Evolutionary conservation across 1,140 invertebrate genomes (phyloP), one percentile per base, ranked within the genome.

Genomic region (Monomorium pharaonis): DNA sequence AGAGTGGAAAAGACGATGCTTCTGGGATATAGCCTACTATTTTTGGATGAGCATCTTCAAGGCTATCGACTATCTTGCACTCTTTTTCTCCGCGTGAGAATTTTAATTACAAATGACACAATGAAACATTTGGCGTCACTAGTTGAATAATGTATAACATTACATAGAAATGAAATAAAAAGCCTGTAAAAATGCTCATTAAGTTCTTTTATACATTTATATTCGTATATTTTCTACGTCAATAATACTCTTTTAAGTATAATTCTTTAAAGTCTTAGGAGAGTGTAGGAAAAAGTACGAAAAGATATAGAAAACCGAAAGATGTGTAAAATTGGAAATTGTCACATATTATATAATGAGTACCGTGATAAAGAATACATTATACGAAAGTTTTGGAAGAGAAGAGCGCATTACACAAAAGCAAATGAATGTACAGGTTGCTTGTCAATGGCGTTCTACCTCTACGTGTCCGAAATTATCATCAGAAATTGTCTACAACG

Each of bases 1-100:
- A 54, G 37, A 21, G 63, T 37, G n/a, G 18, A 86, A 67, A 56
- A 65, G 4, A 67, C 14, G 44, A 83, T 47, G 58, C 12, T 67
- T n/a, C 33, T 62, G 49, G 42, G 24, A n/a, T n/a, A n/a, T 63
- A 30, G 74, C 75, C 42, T 63, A 87, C 84, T 90, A 89, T 92
- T 92, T 91, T 90, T 88, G 86, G 86, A 85, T 87, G 80, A 91
- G 87, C 90, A 85, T 89, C 88, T 86, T 85, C 89, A 92, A 92
- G 92, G 91, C 77, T 89, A 63, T 63, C 84, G 70, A 77, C 86
- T 87, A 65, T 81, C 69, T 30, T 24, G 62, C 56, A 10, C 37
- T 24, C 44, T 76, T 86, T 91, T 91, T 87, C 86, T 87, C 78
- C 65, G 86, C 77, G 85, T 74, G 84, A 88, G 85, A 89, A 92